Evolutionary conservation across 2,888 invertebrate genomes (phyloP), one percentile per base, ranked within the genome.

Genomic region (Aelia acuminata): DNA sequence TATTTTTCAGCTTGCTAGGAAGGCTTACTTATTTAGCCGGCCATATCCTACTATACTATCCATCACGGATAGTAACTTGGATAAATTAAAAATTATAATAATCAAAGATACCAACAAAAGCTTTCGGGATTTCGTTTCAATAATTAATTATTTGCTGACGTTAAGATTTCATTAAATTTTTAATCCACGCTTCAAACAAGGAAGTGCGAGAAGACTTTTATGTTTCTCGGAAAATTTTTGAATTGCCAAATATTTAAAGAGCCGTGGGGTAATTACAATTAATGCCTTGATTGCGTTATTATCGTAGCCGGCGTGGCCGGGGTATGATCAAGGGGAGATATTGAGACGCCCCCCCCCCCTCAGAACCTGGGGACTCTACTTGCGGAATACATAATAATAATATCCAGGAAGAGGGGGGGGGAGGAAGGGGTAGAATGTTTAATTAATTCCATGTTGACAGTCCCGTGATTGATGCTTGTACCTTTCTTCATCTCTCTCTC

Each of bases 401-500:
- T 49, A 57, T n/a, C 26, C 50, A 49, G 87, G 88, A 75, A 87
- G 22, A 47, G 47, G 47, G 18, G n/a, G 80, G n/a, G 80, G 87
- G 85, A 88, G 87, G 89, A 63, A 48, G 87, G 57, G 85, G 85
- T 85, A 57, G 89, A 88, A 89, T 89, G 90, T 90, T 90, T 90
- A 90, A 90, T 90, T 90, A 90, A 90, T 90, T 89, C 89, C 87
- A 88, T 90, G 90, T 90, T 90, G 90, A 90, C 90, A 90, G 90
- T 86, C 89, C 84, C 86, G 89, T 90, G 90, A 90, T 90, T 90
- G 90, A 90, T 90, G 90, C 89, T 88, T 90, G 89, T 89, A 87
- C 89, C 89, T 89, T 89, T 89, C 89, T 89, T 90, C 89, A 89
- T 89, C 88, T 89, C 87, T 84, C 88, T 84, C 84, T 75, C 50